Base-by-base conservation (phyloP, 1,140 invertebrate genomes). In the Anastrepha ludens region DNA sequence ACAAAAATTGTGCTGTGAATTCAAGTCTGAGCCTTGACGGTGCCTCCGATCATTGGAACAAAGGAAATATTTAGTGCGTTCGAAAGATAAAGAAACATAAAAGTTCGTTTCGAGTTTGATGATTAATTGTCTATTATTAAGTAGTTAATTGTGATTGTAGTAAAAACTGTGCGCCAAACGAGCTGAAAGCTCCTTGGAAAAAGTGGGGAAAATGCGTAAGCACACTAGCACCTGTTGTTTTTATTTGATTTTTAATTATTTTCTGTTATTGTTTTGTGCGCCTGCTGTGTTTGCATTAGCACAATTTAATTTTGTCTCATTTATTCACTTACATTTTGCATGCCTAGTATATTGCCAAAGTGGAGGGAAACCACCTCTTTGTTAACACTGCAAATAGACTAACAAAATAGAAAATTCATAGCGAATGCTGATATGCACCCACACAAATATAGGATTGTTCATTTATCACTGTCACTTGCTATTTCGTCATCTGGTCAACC, bases 81-180 rank as follows among this genome's bases (percentile, higher is more conserved):
- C 13, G 9, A 13, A 17, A 6, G 47, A 81, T 74, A 81, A 81
- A 47, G 47, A 81, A 55, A 78, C 70, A 41, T 20, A 81, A n/a
- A 55, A 55, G 74, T 58, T 17, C 47, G 29, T 55, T 55, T 55
- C 6, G 9, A 81, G 39, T 7, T 81, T 11, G 74, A 81, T 81
- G 74, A 81, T 81, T 81, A 81, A 81, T 81, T 0, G n/a, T n/a
- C 8, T 29, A 47, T 81, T 55, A 55, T 55, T n/a, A 62, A n/a
- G 4, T 62, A 62, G n/a, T 62, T 15, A 15, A n/a, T 62, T 62
- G 60, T 62, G 60, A 62, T 62, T 62, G 60, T 62, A 62, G 60
- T n/a, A 13, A 62, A 62, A 62, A 62, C 8, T n/a, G 8, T 15
- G n/a, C 44, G 74, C 41, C 50, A 81, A 81, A 47, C 15, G 15